phyloP scores from a whole-genome alignment of 2,797 vertebrate genomes.

The Heteromormyrus szaboi region DNA sequence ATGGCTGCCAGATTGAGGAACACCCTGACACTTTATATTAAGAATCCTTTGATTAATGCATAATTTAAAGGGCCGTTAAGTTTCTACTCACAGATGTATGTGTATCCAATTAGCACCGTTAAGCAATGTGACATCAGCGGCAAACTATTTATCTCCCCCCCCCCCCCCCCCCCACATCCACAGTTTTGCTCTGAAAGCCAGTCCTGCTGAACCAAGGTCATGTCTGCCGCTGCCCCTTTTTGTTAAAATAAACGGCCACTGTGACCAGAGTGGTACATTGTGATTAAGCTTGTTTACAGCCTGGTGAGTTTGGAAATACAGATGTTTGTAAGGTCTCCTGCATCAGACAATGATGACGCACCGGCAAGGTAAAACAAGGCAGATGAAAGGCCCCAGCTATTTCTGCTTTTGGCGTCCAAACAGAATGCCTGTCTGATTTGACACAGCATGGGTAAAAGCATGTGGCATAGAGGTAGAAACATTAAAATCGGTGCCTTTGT shows the following conservation, averaged over 20 bases:
- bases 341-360: constrained; percentile 15
- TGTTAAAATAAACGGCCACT: constrained; percentile 44
- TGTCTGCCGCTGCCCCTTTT: constrained; percentile 28
- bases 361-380: not conserved
- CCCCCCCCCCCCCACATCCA: not conserved
- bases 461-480: not conserved
- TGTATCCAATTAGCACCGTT: constrained; percentile 49
- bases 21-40: constrained; percentile 56
- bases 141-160: constrained; percentile 33
- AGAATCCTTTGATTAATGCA: constrained; percentile 54
- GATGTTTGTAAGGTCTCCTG: constrained; percentile 26
- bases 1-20: constrained; percentile 56
- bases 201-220: constrained; percentile 2
- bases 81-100: constrained; percentile 47
- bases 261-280: constrained; percentile 36
- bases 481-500: not conserved
- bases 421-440: not conserved
- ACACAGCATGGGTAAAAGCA: not conserved
- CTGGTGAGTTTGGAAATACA: constrained; percentile 21
- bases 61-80: constrained; percentile 53
- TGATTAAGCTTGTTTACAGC: constrained; percentile 49
- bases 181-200: constrained; percentile 24
- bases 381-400: not conserved
- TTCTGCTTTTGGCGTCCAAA: not conserved
- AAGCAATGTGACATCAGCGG: constrained; percentile 41